Conservation (phyloP, 2,888 invertebrate species). For the Epinotia nisella region DNA sequence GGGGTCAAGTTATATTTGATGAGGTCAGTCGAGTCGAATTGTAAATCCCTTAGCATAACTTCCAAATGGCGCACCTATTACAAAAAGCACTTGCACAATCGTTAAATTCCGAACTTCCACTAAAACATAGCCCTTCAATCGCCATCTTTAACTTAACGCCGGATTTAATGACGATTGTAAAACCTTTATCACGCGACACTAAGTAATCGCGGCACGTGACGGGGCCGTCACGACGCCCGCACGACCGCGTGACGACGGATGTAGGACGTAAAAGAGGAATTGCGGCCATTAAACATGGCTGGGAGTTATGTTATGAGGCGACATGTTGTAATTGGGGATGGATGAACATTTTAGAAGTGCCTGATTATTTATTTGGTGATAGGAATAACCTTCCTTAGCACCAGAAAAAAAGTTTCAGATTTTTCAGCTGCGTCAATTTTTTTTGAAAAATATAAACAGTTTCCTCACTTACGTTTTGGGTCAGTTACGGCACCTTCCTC, state of each 20-base stretch:
- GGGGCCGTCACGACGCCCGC: slow-evolving; percentile 13
- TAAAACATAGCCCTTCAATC: slow-evolving; percentile 13
- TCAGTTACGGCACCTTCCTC: too few species aligned
- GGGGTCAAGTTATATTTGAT: background rate
- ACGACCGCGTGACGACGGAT: slow-evolving; percentile 23
- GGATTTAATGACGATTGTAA: slow-evolving; percentile 32
- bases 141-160: slow-evolving; percentile 25
- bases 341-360: too few species aligned
- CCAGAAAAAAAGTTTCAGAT: too few species aligned
- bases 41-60: background rate
- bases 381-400: too few species aligned
- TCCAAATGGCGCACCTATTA: slow-evolving; percentile 17
- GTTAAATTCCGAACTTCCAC: slow-evolving; percentile 2
- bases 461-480: too few species aligned
- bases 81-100: slow-evolving; percentile 4
- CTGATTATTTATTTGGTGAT: too few species aligned
- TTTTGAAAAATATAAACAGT: too few species aligned
- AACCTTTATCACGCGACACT: slow-evolving; percentile 18
- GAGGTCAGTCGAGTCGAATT: background rate
- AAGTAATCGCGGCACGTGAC: slow-evolving; percentile 36
- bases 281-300: slow-evolving; percentile 28
- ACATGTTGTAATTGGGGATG: background rate
- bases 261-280: slow-evolving; percentile 15
- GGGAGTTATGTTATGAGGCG: slow-evolving; percentile 11
- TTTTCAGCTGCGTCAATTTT: too few species aligned